A percentile compares a stretch with the other conserved stretches of the same genome.
These are phyloP conservation scores for Trichacis sp. DNA, from an alignment of 2,888 invertebrate species.

Conservation along the genomic window DNA sequence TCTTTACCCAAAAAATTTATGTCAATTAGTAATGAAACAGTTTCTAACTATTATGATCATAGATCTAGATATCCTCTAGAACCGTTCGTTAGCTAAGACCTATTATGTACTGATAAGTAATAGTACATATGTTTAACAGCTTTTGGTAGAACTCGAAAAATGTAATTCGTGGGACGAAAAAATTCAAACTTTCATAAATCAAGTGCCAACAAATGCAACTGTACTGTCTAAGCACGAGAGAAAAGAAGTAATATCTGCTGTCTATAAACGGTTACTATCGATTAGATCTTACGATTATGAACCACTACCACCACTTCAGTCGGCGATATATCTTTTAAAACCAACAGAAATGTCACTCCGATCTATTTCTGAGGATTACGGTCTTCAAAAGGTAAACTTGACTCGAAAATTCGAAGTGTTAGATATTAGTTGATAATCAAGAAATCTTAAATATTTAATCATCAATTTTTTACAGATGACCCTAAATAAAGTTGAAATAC, in stretches of 20 bases:
- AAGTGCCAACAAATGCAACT: constrained; percentile 68
- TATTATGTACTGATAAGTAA: too few species aligned
- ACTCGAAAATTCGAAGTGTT: too few species aligned
- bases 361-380: constrained; percentile 76
- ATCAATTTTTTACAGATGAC: constrained; percentile 66
- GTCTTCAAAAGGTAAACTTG: constrained; percentile 68
- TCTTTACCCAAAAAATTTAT: too few species aligned
- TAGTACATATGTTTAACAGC: too few species aligned
- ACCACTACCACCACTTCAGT: constrained; percentile 70
- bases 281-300: constrained; percentile 70
- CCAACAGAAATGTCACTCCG: constrained; percentile 74
- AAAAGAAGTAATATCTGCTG: constrained; percentile 63
- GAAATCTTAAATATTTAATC: constrained; percentile 14
- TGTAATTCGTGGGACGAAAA: constrained; percentile 74
- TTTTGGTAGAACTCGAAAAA: constrained; percentile 68
- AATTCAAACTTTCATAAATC: constrained; percentile 70
- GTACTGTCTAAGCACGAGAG: constrained; percentile 61
- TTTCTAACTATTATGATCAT: too few species aligned
- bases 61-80: too few species aligned
- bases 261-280: constrained; percentile 73
- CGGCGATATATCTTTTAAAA: constrained; percentile 75
- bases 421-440: too few species aligned
- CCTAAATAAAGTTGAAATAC: constrained; percentile 72
- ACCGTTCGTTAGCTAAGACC: too few species aligned
- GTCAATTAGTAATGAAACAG: too few species aligned